phyloP scores from a whole-genome alignment of 2,888 invertebrate genomes.

The Meandrusa payeni region DNA sequence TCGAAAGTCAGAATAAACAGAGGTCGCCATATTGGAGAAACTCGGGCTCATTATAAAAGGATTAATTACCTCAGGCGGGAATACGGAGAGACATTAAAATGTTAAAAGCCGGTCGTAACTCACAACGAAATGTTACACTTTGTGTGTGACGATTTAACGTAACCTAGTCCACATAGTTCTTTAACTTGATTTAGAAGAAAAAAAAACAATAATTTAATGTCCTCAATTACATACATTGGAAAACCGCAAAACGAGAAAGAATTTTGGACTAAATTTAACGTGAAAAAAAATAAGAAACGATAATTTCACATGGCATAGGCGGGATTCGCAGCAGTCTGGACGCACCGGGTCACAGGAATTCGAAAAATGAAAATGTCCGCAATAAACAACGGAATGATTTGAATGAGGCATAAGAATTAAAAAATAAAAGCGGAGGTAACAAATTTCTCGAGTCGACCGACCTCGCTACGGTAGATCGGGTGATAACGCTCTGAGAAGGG shows the following conservation, averaged over 20 bases:
- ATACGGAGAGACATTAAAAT: constrained; percentile 64
- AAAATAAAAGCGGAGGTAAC: constrained; percentile 65
- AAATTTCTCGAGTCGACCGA: constrained; percentile 66
- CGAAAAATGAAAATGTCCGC: constrained; percentile 78
- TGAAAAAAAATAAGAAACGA: constrained; percentile 67
- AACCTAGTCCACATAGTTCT: constrained; percentile 38
- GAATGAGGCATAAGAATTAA: constrained; percentile 71
- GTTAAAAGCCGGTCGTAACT: constrained; percentile 50
- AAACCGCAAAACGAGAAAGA: constrained; percentile 45
- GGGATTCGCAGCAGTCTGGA: constrained; percentile 64
- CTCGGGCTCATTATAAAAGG: constrained; percentile 56
- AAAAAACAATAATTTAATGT: constrained; percentile 57
- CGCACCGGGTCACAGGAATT: constrained; percentile 55
- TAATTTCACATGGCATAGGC: constrained; percentile 74
- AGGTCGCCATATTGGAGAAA: constrained; percentile 44
- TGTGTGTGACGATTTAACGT: constrained; percentile 47
- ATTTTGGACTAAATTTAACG: constrained; percentile 64
- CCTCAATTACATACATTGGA: constrained; percentile 74
- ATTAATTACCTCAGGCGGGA: constrained; percentile 57
- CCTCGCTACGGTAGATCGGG: constrained; percentile 52
- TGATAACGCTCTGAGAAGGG: constrained; percentile 73
- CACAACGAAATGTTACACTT: constrained; percentile 51
- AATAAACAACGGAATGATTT: constrained; percentile 79
- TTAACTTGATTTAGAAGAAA: background rate
- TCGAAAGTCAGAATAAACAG: constrained; percentile 51